Evolutionary conservation across 2,888 invertebrate species (phyloP), one percentile per base, ranked within the genome.

Genomic region (Tryphoninae sp.): DNA sequence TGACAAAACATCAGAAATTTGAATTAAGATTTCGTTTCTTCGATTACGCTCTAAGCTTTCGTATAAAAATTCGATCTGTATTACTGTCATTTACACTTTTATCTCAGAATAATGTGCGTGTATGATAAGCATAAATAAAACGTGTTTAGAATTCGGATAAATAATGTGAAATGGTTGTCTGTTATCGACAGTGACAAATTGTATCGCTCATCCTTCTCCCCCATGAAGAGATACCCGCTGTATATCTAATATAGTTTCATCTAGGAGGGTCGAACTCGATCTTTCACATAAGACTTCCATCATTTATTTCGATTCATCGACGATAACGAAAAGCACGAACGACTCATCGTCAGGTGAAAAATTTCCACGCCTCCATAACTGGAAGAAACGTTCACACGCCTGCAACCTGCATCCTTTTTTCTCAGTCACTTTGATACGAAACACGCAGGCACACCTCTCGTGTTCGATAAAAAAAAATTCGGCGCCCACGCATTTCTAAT

Each of bases 131-230:
- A 64, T 33, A 33, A 68, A 64, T 55, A 62, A 71, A 16, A 71
- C 22, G 49, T 42, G 71, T 65, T 64, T 49, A 69, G 23, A 33
- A n/a, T 23, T 58, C 42, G 58, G 19, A 84, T 6, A 82, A 86
- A 82, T 85, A 85, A 86, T 90, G 89, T 87, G 89, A 89, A 89
- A 84, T 80, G 81, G 67, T 86, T 83, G 87, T 83, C 82, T 89
- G 89, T 80, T 58, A 74, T 85, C 85, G 89, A 90, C 90, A 89
- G 85, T 89, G 89, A 90, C 85, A 85, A 89, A 90, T 90, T 84
- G 86, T 87, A 74, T 26, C 19, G 51, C 26, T 26, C 26, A n/a
- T 59, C 22, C n/a, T 16, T 62, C 62, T 75, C 84, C 86, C 81
- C 85, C 58, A 45, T 81, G 62, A 53, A 3, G 23, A 69, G 71